Conservation (phyloP, 2,113 vertebrate genomes). For the Anhinga anhinga region DNA sequence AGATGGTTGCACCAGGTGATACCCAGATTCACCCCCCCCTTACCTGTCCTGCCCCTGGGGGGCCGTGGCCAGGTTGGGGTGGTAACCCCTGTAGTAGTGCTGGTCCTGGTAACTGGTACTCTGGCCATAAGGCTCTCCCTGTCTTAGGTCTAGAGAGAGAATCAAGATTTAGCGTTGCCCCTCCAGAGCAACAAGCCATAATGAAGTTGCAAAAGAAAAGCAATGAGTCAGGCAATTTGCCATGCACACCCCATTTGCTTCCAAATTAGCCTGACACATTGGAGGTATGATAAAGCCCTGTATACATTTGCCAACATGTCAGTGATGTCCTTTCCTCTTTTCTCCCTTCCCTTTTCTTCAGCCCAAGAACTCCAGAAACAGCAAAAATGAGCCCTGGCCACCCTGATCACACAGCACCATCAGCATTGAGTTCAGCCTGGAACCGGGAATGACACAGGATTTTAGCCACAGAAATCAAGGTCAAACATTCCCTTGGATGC, state of each 20-base stretch:
- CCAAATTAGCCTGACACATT: background rate
- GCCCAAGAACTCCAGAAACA: background rate
- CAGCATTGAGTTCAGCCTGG: background rate
- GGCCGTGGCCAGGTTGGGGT: background rate
- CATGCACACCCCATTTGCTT: background rate
- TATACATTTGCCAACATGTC: background rate
- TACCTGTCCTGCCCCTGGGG: slow-evolving; percentile 26
- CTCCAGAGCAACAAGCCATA: background rate
- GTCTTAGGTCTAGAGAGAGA: slow-evolving; percentile 59
- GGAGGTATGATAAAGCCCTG: background rate
- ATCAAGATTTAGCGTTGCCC: background rate
- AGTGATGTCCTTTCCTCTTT: background rate
- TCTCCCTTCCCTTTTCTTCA: background rate
- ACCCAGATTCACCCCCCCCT: background rate
- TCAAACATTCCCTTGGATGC: background rate
- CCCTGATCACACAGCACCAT: background rate
- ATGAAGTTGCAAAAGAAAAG: background rate
- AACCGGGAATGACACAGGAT: background rate
- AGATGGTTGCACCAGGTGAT: background rate
- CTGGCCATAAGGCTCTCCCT: slow-evolving; percentile 9
- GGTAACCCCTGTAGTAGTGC: slow-evolving; percentile 50
- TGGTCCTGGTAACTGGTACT: slow-evolving; percentile 3
- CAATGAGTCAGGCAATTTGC: background rate
- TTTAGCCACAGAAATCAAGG: background rate
- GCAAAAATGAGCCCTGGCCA: background rate